Evolutionary conservation across 2,113 vertebrate genomes (phyloP).

Genomic region (Ranitomeya imitator): DNA sequence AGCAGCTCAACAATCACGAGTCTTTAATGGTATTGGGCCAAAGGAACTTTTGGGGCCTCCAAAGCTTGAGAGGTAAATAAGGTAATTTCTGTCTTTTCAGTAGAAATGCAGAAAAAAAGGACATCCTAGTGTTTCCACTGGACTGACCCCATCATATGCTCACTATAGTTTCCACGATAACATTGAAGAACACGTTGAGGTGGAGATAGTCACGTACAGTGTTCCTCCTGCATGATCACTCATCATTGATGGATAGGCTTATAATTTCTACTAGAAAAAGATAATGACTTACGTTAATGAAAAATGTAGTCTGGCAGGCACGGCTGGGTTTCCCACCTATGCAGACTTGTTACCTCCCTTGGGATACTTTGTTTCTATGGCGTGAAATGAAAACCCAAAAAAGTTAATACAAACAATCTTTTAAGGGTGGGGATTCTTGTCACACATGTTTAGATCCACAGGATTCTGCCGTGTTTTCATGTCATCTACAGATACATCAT

Average conservation of each 20-base stretch:
- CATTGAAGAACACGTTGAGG: not conserved
- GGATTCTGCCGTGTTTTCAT: not conserved
- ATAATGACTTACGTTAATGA: not conserved
- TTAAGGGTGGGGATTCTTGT: not conserved
- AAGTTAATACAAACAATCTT: not conserved
- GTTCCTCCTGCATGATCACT: not conserved
- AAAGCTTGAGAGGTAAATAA: too few species aligned
- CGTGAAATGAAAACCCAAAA: not conserved
- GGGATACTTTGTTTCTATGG: not conserved
- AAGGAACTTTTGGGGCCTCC: too few species aligned
- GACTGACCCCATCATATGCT: not conserved
- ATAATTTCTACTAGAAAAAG: not conserved
- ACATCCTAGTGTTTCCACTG: not conserved
- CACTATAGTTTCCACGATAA: not conserved
- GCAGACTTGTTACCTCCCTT: not conserved
- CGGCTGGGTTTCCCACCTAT: not conserved
- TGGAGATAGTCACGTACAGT: not conserved
- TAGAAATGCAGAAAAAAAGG: too few species aligned
- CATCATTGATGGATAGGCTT: not conserved
- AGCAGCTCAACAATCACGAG: too few species aligned
- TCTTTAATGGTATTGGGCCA: too few species aligned
- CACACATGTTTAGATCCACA: not conserved
- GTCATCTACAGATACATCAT: not conserved
- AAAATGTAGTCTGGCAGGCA: not conserved
- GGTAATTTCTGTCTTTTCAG: too few species aligned